Base-by-base conservation (phyloP, 2,797 vertebrate genomes). In the Lerista edwardsae region DNA sequence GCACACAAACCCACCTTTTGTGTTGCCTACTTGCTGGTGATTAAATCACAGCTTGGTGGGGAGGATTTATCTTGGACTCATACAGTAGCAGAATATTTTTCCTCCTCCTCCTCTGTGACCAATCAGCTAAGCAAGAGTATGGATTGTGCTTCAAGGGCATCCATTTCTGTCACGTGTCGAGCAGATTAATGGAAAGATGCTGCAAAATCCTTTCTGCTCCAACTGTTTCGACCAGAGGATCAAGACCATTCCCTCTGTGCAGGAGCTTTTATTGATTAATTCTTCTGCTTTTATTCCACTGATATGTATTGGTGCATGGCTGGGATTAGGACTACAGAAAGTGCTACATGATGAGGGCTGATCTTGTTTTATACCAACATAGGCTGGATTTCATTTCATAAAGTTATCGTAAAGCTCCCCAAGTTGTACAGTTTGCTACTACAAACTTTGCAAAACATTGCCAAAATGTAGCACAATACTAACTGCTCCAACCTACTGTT, bases 151-250 rank as follows among this genome's bases (percentile, higher is more conserved):
- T 87, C 87, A 83, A 93, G 81, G 86, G 86, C 89, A 92, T 93
- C 39, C 0, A 71, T 92, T 90, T 83, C 87, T 86, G 31, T 91
- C 94, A 91, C 9, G 47, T 91, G 93, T 92, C 44, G 7, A 2
- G 75, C 84, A 91, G 94, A 94, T 95, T 94, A 95, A 82, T 86
- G 27, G 86, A 83, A 75, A 74, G 84, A 92, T 86, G 67, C 87
- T 90, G 86, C 80, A 91, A 94, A 95, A 94, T 93, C 92, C 88
- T 91, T 93, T 92, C 89, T 34, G 23, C 89, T 91, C 92, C 89
- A 91, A 89, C 82, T 91, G 84, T 90, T 93, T 86, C 68, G 91
- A 91, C 82, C 82, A 88, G 86, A 93, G 87, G 87, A 85, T 92
- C 86, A 93, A 84, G 91, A 91, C 89, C 86, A 86, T 91, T 83